phyloP scores from a whole-genome alignment of 2,888 invertebrate genomes.

The Eristalinus sepulchralis region DNA sequence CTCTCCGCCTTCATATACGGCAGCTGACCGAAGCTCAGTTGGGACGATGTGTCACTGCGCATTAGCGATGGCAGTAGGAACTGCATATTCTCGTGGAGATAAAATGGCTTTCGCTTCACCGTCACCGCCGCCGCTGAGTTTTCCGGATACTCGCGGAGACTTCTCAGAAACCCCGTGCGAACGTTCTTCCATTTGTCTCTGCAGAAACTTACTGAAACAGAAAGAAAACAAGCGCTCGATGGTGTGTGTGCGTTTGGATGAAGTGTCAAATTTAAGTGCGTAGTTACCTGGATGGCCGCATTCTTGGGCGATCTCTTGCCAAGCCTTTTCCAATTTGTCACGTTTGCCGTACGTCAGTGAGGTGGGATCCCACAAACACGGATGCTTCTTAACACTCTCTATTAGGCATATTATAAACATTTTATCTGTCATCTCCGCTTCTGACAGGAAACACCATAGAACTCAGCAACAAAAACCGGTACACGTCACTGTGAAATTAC shows the following conservation, averaged over 20 bases:
- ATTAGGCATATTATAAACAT: constrained; percentile 63
- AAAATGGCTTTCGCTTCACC: constrained; percentile 59
- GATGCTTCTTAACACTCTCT: constrained; percentile 54
- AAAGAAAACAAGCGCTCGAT: constrained; percentile 12
- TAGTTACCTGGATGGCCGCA: constrained; percentile 58
- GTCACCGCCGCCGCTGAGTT: background rate
- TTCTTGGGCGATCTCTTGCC: constrained; percentile 61
- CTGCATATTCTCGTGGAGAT: constrained; percentile 69
- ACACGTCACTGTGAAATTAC: constrained; percentile 46
- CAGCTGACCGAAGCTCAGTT: background rate
- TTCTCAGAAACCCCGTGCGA: constrained; percentile 71
- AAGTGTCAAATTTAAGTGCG: background rate
- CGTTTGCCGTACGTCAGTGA: constrained; percentile 61
- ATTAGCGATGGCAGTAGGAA: constrained; percentile 59
- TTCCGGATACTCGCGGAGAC: constrained; percentile 61
- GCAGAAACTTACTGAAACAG: constrained; percentile 52
- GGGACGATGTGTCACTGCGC: background rate
- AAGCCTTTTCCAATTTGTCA: constrained; percentile 63
- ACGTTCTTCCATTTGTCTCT: constrained; percentile 72
- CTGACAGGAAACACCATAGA: too few species aligned
- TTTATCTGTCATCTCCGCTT: constrained; percentile 26
- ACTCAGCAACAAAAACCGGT: background rate
- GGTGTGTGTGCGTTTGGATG: background rate
- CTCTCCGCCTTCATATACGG: background rate
- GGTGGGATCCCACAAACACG: constrained; percentile 68